A percentile compares a stretch with the other conserved stretches of the same genome.
Conservation (phyloP, 2,888 invertebrate genomes). For the Diachrysia chrysitis region DNA sequence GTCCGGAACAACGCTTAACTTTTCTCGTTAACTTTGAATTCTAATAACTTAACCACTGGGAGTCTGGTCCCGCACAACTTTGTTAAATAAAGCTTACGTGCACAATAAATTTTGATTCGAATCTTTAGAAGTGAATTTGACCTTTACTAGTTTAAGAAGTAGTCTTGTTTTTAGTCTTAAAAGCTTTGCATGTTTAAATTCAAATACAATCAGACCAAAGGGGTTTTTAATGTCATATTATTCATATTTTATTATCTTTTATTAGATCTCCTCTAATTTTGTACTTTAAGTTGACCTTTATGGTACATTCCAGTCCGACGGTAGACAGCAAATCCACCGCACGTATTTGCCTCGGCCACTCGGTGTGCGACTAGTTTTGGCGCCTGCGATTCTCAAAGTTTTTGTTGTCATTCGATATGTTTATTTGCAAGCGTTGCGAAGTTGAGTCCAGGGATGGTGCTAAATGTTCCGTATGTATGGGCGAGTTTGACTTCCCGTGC, state of each 20-base stretch:
- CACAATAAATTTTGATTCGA: neutral
- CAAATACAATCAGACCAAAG: too few species aligned
- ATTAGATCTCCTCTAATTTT: too few species aligned
- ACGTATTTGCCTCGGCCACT: neutral
- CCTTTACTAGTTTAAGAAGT: neutral
- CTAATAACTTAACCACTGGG: slow-evolving; percentile 40
- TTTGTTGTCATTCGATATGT: neutral
- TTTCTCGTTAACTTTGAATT: slow-evolving; percentile 42
- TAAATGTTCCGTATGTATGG: neutral
- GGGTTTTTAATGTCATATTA: too few species aligned
- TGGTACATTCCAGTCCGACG: too few species aligned
- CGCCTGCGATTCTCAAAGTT: slow-evolving; percentile 7
- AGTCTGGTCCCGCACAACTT: slow-evolving; percentile 17
- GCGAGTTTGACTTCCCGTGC: slow-evolving; percentile 12
- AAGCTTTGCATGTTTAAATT: too few species aligned
- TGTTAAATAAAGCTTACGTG: slow-evolving; percentile 15
- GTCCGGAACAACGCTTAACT: slow-evolving; percentile 20
- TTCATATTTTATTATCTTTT: too few species aligned
- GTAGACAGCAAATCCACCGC: neutral
- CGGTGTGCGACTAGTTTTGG: neutral
- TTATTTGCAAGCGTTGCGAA: slow-evolving; percentile 9
- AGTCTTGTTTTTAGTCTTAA: neutral
- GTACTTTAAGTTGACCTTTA: too few species aligned
- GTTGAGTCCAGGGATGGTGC: slow-evolving; percentile 3
- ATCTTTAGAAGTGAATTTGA: neutral